These are phyloP conservation scores for Hetaerina americana DNA, from an alignment of 1,140 invertebrate genomes.

Conservation along the genomic window DNA sequence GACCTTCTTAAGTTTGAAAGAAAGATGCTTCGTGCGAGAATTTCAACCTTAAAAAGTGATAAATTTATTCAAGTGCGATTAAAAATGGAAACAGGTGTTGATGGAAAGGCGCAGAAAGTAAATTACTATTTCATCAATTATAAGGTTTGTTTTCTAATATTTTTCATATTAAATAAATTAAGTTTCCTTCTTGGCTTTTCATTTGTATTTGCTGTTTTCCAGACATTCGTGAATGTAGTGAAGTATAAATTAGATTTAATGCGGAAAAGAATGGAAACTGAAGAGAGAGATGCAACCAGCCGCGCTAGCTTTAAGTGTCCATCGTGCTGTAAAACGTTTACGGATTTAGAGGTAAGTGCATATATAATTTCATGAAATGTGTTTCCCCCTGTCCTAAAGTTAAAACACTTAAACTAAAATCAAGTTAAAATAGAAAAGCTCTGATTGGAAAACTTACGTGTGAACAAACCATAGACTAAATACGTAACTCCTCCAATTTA, in stretches of 20 bases:
- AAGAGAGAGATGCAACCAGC: conserved; percentile 86
- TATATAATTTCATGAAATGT: conserved; percentile 10
- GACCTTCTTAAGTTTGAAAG: conserved; percentile 88
- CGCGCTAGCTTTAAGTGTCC: conserved; percentile 91
- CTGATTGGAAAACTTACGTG: background rate
- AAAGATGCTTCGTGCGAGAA: conserved; percentile 80
- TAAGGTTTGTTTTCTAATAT: conserved; percentile 39
- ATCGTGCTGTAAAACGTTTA: conserved; percentile 81
- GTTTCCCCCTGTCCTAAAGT: no score
- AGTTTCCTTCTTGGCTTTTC: background rate
- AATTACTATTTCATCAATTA: conserved; percentile 98
- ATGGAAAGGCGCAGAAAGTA: conserved; percentile 92
- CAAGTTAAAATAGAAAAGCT: no score
- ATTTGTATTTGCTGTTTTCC: conserved; percentile 18
- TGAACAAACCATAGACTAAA: no score
- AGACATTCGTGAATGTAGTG: conserved; percentile 90
- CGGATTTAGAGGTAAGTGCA: conserved; percentile 55
- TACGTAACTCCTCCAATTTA: no score
- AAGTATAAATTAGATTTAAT: conserved; percentile 95
- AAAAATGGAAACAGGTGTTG: conserved; percentile 86
- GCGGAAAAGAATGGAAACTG: conserved; percentile 87
- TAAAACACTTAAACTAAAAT: no score
- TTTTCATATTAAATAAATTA: conserved; percentile 2
- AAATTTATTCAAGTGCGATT: conserved; percentile 88
- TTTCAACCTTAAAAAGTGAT: conserved; percentile 76